A percentile compares a stretch with the other conserved stretches of the same genome.
Evolutionary conservation across 2,113 vertebrate species (phyloP).

Genomic region (Barbus barbus): DNA sequence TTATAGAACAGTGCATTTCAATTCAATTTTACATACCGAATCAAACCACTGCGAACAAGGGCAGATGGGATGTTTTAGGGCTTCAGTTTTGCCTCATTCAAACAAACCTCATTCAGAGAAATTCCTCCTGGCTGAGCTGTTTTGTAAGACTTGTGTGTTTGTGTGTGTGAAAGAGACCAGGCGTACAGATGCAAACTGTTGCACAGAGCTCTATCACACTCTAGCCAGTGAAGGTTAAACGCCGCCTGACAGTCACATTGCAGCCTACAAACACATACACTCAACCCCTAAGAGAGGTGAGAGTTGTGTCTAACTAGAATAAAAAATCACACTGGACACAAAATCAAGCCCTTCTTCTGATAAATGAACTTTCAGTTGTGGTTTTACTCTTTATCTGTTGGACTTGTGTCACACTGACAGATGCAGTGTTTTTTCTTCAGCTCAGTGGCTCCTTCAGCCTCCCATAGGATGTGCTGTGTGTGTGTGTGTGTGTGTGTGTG

Average conservation of each 20-base stretch:
- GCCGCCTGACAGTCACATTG: constrained; percentile 46
- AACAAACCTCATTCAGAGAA: constrained; percentile 30
- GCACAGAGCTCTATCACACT: constrained; percentile 46
- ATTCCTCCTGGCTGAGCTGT: constrained; percentile 32
- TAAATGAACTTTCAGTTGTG: not conserved
- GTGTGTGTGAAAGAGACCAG: constrained; percentile 39
- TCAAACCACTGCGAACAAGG: not conserved
- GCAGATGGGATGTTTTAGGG: constrained; percentile 8
- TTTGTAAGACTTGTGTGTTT: constrained; percentile 37
- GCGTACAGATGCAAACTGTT: constrained; percentile 66
- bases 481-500: not conserved
- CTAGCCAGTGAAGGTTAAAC: constrained; percentile 65
- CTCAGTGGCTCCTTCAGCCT: not conserved
- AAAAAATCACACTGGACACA: not conserved
- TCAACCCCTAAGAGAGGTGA: not conserved
- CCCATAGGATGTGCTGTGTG: not conserved
- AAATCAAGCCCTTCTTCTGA: not conserved
- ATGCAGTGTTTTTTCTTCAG: not conserved
- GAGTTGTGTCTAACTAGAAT: not conserved
- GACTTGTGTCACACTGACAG: not conserved
- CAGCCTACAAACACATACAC: constrained; percentile 34
- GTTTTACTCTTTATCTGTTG: no score
- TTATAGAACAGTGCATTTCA: not conserved
- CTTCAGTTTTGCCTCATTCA: constrained; percentile 38
- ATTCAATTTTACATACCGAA: not conserved